A percentile compares a stretch with the other conserved stretches of the same genome.
These are phyloP conservation scores for Ammodytes dubius DNA, from an alignment of 2,113 vertebrate genomes.

Conservation along the genomic window DNA sequence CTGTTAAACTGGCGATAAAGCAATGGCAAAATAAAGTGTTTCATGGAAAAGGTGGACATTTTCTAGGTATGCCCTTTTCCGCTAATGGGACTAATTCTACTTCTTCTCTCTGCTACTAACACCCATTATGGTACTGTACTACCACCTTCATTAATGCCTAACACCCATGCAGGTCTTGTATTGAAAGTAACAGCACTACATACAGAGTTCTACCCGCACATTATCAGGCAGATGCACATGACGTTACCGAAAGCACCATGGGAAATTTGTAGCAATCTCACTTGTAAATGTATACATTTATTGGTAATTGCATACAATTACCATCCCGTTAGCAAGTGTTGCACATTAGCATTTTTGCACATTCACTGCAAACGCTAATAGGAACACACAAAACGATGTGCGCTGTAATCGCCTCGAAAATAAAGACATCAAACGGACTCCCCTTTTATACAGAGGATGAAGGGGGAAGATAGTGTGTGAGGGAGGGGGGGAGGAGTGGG, in stretches of 20 bases:
- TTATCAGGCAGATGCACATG: conserved; percentile 50
- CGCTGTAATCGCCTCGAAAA: conserved; percentile 62
- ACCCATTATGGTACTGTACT: conserved; percentile 52
- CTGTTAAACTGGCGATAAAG: conserved; percentile 46
- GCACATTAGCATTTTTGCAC: conserved; percentile 53
- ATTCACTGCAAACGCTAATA: conserved; percentile 49
- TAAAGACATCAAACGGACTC: conserved; percentile 74
- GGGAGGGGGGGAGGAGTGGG: conserved; percentile 38
- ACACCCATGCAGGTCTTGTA: conserved; percentile 68
- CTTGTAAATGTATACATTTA: conserved; percentile 67
- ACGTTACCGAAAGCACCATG: conserved; percentile 30
- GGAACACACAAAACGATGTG: conserved; percentile 38
- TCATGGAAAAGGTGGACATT: conserved; percentile 45
- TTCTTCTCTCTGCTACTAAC: conserved; percentile 36
- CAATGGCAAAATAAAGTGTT: conserved; percentile 46
- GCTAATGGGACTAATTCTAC: conserved; percentile 62
- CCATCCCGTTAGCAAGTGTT: conserved; percentile 41
- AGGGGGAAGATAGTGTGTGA: conserved; percentile 50
- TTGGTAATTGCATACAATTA: conserved; percentile 72
- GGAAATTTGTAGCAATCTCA: conserved; percentile 56
- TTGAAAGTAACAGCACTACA: conserved; percentile 61
- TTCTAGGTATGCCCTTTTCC: conserved; percentile 27
- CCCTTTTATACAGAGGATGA: conserved; percentile 59
- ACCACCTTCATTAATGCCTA: conserved; percentile 73
- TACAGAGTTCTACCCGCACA: conserved; percentile 45